Evolutionary conservation across 2,888 invertebrate genomes (phyloP), one percentile per base, ranked within the genome.

Genomic region (Cataglyphis albicans): DNA sequence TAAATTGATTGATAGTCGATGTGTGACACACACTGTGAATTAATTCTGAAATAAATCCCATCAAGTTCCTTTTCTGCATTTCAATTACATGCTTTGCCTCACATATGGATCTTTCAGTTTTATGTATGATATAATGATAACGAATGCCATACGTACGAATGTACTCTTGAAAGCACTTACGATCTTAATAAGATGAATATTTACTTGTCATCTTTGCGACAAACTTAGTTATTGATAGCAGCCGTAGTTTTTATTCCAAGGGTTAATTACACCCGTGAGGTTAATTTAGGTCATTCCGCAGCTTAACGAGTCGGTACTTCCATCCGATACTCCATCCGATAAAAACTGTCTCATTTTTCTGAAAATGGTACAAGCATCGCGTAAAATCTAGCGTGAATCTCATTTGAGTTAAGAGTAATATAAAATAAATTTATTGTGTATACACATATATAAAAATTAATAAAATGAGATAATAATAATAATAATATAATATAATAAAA

Each of bases 261-360:
- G 35, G 59, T 80, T 80, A 80, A 80, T 80, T 80, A 80, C 70
- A 35, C 70, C 12, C 59, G 12, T 35, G 70, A 59, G 78, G 70
- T 70, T 80, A 70, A 80, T 80, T 70, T 80, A 59, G 35, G 44
- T 59, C 35, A 80, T 80, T 80, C 70, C 78, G 59, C 35, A 44
- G 70, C 78, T 80, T 80, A 80, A 80, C 78, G 70, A 70, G 78
- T 80, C 35, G 10, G 70, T 61, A 18, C 57, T 29, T 38, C 3
- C 35, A 55, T 35, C 70, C 44, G 78, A 70, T 68, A 61, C 38
- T 38, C 6, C 35, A 55, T 44, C 59, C 44, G 78, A 70, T 68
- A 61, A 80, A 80, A 80, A 59, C n/a, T 10, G 6, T 9, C 18
- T 18, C 9, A 59, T 59, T 70, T 65, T 68, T 67, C 32, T 29